phyloP scores from a whole-genome alignment of 2,888 invertebrate species.

The Drosophila nr. medialis region DNA sequence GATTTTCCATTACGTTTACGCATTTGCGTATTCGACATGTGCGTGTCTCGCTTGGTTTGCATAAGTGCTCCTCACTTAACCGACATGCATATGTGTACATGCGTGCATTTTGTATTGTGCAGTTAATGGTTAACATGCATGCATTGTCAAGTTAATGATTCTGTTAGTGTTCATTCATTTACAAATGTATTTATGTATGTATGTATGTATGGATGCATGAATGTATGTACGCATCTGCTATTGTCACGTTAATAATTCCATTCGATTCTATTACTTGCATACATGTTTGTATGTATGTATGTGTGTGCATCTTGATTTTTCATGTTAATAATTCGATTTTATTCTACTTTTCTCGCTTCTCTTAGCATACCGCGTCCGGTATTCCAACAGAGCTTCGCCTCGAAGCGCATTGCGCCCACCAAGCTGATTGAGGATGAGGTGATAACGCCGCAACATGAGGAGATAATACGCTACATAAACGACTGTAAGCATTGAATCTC shows the following conservation, averaged over 20 bases:
- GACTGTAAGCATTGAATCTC: slow-evolving; percentile 88
- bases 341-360: slow-evolving; percentile 53
- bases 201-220: neutral
- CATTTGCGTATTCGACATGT: slow-evolving; percentile 56
- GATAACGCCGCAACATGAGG: slow-evolving; percentile 92
- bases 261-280: neutral
- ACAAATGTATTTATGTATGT: neutral
- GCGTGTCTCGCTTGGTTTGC: slow-evolving; percentile 48
- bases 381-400: slow-evolving; percentile 86
- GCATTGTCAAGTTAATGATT: slow-evolving; percentile 22
- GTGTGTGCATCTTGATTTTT: slow-evolving; percentile 4
- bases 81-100: neutral
- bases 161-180: neutral
- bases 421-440: slow-evolving; percentile 85
- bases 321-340: slow-evolving; percentile 62
- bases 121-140: neutral
- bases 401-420: slow-evolving; percentile 84
- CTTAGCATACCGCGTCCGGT: slow-evolving; percentile 92
- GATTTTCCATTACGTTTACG: slow-evolving; percentile 56
- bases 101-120: neutral
- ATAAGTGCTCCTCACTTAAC: slow-evolving; percentile 39
- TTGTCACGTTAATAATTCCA: neutral
- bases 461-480: slow-evolving; percentile 93
- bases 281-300: neutral
- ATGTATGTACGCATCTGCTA: neutral